Base-by-base conservation (phyloP, 2,797 vertebrate genomes). In the Myotis daubentonii region DNA sequence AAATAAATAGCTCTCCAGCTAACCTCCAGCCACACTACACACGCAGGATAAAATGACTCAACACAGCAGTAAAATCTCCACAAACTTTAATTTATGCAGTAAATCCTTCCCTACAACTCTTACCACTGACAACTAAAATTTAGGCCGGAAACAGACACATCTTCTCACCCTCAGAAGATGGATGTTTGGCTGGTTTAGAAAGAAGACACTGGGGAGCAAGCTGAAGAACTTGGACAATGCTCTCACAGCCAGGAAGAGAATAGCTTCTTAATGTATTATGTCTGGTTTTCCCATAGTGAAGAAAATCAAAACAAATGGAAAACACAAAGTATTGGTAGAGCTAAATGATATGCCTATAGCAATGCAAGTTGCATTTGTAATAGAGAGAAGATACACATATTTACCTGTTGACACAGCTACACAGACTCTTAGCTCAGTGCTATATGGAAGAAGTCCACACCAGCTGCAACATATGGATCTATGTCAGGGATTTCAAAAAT, bases 71-170 rank as follows among this genome's bases (percentile, higher is more conserved):
- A 41, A 79, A 92, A 75, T 41, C 85, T 51, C 65, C 30, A 86
- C 83, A 86, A 88, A 89, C 28, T 60, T 89, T 93, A 36, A 87
- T 76, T 95, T 89, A 66, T 57, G 19, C 28, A 68, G 33, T 60
- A 85, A 89, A 84, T 72, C 10, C 25, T 87, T 75, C 33, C 49
- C 30, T 57, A 23, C 2, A 17, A 11, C 9, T 81, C 20, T 93
- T 68, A 68, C 47, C 47, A 53, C 22, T n/a, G 11, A 57, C 41
- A 89, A 70, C 23, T 80, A 68, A 80, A 81, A 79, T 72, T 87
- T 51, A 87, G 41, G 13, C 66, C 51, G 55, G 38, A 93, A 79
- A 55, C 17, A 87, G 72, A 53, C 9, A 53, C 10, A n/a, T 10
- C 20, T 92, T 17, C n/a, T 20, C 3, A 30, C 66, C 33, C 75